phyloP scores from a whole-genome alignment of 2,888 invertebrate species.

The Drosophila koepferae region DNA sequence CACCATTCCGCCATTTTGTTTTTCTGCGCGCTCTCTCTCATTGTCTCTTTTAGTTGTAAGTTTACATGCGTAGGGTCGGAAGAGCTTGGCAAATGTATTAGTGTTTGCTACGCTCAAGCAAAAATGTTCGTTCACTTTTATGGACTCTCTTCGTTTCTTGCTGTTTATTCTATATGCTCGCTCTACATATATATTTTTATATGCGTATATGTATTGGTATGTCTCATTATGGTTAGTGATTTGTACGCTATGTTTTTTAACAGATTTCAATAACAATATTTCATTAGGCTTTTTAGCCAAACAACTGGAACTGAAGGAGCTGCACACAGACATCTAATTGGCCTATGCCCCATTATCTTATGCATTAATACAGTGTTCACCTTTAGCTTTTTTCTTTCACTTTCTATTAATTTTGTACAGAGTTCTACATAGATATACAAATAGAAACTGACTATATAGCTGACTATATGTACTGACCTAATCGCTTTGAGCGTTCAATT shows the following conservation, averaged over 20 bases:
- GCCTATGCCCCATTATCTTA: conserved; percentile 17
- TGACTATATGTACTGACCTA: conserved; percentile 38
- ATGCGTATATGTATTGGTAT: background rate
- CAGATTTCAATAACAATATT: conserved; percentile 45
- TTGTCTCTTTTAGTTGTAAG: background rate
- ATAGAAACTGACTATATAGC: conserved; percentile 30
- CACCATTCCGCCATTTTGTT: background rate
- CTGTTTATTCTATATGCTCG: background rate
- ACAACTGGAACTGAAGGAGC: conserved; percentile 35
- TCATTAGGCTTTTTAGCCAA: conserved; percentile 15
- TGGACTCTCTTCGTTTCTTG: background rate
- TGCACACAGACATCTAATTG: conserved; percentile 10
- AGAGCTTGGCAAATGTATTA: background rate
- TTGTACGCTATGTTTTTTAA: conserved; percentile 18
- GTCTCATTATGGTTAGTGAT: background rate
- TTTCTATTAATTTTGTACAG: conserved; percentile 31
- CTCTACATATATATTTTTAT: background rate
- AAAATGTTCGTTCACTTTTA: background rate
- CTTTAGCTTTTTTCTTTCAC: background rate
- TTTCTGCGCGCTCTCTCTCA: conserved; percentile 6
- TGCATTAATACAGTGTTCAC: conserved; percentile 21
- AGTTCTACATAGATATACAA: conserved; percentile 28
- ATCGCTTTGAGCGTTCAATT: conserved; percentile 70
- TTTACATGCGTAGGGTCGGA: background rate
- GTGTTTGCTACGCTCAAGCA: background rate